Conservation (phyloP, 2,113 vertebrate species). For the Periophthalmus modestus region DNA sequence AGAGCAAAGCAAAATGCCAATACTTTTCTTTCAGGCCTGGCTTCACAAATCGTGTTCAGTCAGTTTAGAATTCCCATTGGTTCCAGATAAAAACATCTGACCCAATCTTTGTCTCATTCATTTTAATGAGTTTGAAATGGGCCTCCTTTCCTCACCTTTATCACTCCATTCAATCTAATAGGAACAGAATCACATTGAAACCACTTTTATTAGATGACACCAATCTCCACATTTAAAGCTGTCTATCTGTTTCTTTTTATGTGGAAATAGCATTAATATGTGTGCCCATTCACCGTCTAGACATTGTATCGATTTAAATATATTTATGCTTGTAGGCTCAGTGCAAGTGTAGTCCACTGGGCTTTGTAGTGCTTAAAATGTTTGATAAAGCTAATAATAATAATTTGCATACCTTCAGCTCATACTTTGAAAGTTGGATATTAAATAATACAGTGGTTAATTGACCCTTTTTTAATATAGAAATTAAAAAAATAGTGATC, state of each 20-base stretch:
- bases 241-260: background rate
- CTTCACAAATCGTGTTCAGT: slow-evolving; percentile 58
- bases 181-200: slow-evolving; percentile 4
- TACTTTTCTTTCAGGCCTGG: slow-evolving; percentile 46
- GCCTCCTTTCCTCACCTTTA: slow-evolving; percentile 34
- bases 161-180: slow-evolving; percentile 43
- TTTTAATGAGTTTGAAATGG: slow-evolving; percentile 67
- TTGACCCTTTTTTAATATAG: no score
- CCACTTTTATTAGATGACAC: background rate
- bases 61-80: slow-evolving; percentile 58
- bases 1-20: slow-evolving; percentile 40
- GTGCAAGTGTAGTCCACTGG: no score
- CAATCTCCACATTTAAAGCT: background rate
- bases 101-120: slow-evolving; percentile 60
- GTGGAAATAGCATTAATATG: background rate
- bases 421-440: no score
- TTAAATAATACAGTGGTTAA: no score
- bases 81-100: slow-evolving; percentile 66
- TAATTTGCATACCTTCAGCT: no score
- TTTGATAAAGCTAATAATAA: no score
- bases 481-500: no score
- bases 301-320: background rate
- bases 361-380: no score
- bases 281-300: background rate
- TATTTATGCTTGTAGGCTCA: background rate